These are phyloP conservation scores for Simalia tracyae DNA, from an alignment of 2,797 vertebrate genomes.

Conservation along the genomic window DNA sequence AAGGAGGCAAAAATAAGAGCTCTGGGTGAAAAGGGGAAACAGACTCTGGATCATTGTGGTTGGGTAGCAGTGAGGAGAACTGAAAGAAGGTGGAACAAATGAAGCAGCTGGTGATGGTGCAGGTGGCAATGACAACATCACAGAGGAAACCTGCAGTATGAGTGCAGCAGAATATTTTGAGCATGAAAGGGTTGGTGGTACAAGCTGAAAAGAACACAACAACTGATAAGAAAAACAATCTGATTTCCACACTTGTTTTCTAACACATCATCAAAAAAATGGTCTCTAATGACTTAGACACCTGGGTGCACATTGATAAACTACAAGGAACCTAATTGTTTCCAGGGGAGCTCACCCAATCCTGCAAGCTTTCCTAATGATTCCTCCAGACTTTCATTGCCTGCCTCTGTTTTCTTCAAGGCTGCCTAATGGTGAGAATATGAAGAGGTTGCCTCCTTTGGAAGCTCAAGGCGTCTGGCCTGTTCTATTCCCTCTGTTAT, in stretches of 20 bases:
- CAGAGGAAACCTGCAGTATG: neutral
- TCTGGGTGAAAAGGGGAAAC: neutral
- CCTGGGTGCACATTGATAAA: neutral
- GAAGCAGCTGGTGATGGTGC: neutral
- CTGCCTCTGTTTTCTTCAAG: neutral
- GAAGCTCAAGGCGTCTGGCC: neutral
- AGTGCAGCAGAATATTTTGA: neutral
- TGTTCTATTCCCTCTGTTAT: neutral
- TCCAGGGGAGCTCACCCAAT: neutral
- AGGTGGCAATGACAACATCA: neutral
- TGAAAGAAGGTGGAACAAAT: neutral
- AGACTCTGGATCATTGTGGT: neutral
- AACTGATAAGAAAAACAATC: neutral
- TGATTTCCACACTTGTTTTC: neutral
- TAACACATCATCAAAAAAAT: neutral
- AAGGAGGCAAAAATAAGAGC: neutral
- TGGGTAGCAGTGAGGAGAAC: neutral
- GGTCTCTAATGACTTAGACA: neutral
- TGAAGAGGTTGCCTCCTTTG: neutral
- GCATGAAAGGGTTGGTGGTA: neutral
- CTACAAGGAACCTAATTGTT: neutral
- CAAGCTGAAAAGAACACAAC: neutral
- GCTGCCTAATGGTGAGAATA: neutral
- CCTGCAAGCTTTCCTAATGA: neutral
- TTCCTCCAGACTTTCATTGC: neutral